Base-by-base conservation (phyloP, 2,113 vertebrate genomes). In the Gopherus flavomarginatus region DNA sequence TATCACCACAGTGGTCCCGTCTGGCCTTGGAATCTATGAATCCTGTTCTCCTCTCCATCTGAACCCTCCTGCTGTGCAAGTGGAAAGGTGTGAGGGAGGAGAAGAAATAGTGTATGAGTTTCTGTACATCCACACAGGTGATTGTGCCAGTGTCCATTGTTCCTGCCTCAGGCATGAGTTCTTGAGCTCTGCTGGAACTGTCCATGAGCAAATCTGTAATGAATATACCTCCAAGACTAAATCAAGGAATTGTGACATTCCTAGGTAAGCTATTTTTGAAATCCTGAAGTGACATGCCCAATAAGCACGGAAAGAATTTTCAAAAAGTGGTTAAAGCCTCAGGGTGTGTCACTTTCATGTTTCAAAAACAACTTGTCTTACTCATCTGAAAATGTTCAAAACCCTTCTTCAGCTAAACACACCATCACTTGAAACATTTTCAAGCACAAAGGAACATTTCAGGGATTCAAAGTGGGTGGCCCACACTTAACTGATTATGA, bases 61-160 rank as follows among this genome's bases (percentile, higher is more conserved):
- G 4, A 1, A 16, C 16, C 52, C 94, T 91, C 78, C 50, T 81
- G 11, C 57, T 54, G 5, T 38, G 24, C 59, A 1, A 94, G 31
- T 21, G 90, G 22, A 9, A 83, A n/a, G 11, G 2, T 22, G 12
- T 21, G 1, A 1, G 8, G 52, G 49, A 90, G 4, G 6, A 14
- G 31, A 65, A 3, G 5, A 2, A 35, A 81, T 5, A 26, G 35
- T 24, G 29, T 29, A 11, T 8, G 72, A 77, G 26, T 3, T 8
- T 9, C 21, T 0, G 0, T 75, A 53, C 47, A 0, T 3, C 22
- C 50, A 6, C 3, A 1, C 35, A 11, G 21, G 8, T 89, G 86
- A 87, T 44, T 11, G n/a, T 21, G 21, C 0, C 52, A 65, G 12
- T 9, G 17, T 31, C 12, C 12, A 59, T 29, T 54, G 53, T 22